Evolutionary conservation across 2,888 invertebrate genomes (phyloP).

Genomic region (Sepioteuthis lessoniana): DNA sequence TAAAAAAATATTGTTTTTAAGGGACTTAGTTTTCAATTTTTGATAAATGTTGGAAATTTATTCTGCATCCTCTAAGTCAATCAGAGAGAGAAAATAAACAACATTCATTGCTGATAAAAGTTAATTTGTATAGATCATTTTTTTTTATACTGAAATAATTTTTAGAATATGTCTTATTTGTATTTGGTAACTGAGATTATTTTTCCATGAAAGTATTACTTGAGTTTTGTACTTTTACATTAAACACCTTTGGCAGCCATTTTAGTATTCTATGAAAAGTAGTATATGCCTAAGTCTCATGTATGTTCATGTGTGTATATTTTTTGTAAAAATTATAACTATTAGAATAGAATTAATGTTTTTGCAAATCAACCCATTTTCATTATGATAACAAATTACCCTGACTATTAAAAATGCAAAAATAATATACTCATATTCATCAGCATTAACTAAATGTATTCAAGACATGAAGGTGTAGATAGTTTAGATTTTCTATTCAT

Average conservation of each 20-base stretch:
- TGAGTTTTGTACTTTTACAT: neutral
- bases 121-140: neutral
- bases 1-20: neutral
- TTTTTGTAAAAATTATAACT: too few relatives aligned
- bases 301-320: neutral
- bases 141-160: neutral
- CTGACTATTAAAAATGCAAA: neutral
- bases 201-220: neutral
- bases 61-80: neutral
- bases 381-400: neutral
- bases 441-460: neutral
- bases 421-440: neutral
- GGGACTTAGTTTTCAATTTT: neutral
- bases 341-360: neutral
- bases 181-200: neutral
- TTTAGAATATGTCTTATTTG: neutral
- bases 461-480: neutral
- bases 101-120: neutral
- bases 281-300: neutral
- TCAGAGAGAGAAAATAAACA: neutral
- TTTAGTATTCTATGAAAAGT: neutral
- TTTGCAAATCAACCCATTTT: neutral
- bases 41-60: neutral
- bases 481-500: neutral
- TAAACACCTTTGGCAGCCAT: neutral